phyloP scores from a whole-genome alignment of 2,113 vertebrate genomes.

The Onychostoma macrolepis region DNA sequence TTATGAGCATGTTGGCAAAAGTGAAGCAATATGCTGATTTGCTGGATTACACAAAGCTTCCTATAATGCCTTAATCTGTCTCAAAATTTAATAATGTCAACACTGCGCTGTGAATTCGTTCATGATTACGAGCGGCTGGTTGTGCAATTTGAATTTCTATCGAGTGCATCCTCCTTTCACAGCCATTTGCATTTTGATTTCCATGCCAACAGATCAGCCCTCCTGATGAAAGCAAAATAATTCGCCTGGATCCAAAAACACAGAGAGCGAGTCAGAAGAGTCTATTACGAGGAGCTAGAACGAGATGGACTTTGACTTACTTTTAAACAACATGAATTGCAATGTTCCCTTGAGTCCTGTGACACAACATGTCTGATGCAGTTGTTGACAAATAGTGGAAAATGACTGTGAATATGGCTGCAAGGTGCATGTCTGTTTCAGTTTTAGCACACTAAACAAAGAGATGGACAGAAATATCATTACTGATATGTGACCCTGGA shows the following conservation, averaged over 20 bases:
- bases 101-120: conserved; percentile 9
- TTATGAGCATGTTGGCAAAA: conserved; percentile 14
- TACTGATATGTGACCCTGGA: neutral
- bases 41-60: conserved; percentile 33
- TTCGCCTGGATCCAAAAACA: conserved; percentile 10
- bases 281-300: neutral
- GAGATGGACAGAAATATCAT: neutral
- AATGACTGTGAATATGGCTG: neutral
- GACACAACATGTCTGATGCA: conserved; percentile 10
- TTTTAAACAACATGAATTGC: neutral
- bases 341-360: neutral
- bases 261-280: neutral
- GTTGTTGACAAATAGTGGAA: neutral
- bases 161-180: conserved; percentile 35
- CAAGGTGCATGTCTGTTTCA: neutral
- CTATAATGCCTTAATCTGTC: conserved; percentile 33
- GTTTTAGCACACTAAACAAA: neutral
- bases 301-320: neutral
- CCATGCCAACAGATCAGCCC: conserved; percentile 40
- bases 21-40: conserved; percentile 40
- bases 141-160: conserved; percentile 26
- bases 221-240: conserved; percentile 31
- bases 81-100: conserved; percentile 43
- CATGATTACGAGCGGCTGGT: conserved; percentile 36
- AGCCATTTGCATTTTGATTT: conserved; percentile 36